Base-by-base conservation (phyloP, 2,888 invertebrate species). In the Taphrorychus bicolor region DNA sequence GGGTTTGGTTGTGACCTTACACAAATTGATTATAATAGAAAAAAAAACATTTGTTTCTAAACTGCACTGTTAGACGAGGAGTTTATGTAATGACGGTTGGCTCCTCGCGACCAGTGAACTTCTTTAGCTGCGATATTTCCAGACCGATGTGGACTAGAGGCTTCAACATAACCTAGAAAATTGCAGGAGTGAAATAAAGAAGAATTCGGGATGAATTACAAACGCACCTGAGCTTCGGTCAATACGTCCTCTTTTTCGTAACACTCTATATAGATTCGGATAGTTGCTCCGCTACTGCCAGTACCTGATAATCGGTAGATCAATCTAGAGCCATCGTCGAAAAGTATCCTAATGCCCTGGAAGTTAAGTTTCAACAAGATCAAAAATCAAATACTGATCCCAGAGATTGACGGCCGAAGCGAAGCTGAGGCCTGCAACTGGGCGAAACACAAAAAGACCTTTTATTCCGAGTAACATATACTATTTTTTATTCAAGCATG, bases 241-340 rank as follows among this genome's bases (percentile, higher is more conserved):
- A 86, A 77, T 9, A 89, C 87, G 77, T 90, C 88, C 71, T 89
- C 89, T 19, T 87, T 87, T 76, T 97, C 95, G 82, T 95, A 97
- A 71, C 95, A 94, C 82, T 98, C 99, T 70, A 97, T 90, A 83
- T 99, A 99, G 59, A 99, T 81, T 52, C 99, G 88, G 76, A 99
- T 93, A 1, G 99, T 99, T 19, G 99, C 98, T 0, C 99, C 99
- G 41, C 94, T 93, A 80, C 98, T 98, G 71, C 99, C 99, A 0
- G 99, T 99, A 17, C 99, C 99, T 78, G 98, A 98, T 69, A 99
- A 87, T 48, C 99, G 89, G 83, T 93, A 89, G 69, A 99, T 92
- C 73, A 99, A 88, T 52, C 99, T 88, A 0, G 98, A 97, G 1
- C 97, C 97, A 81, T 98, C 97, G 73, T 90, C 91, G 82, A 99